Evolutionary conservation across 92 coral and sea anemone genomes (phyloP).

Genomic region (Siderastrea radians): DNA sequence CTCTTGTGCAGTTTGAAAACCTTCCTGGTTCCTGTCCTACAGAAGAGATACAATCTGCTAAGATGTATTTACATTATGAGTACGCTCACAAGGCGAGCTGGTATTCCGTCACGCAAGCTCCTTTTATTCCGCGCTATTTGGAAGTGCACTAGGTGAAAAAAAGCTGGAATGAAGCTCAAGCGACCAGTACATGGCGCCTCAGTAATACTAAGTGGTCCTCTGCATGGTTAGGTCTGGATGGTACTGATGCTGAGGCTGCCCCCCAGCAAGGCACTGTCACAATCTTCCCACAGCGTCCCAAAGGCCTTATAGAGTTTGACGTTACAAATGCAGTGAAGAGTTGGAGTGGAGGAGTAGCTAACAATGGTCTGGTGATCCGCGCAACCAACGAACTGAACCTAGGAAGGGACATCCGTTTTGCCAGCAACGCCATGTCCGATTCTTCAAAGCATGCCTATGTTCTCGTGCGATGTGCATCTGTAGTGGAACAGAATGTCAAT

Average conservation of each 20-base stretch:
- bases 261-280: slow-evolving; percentile 55
- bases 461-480: slow-evolving; percentile 44
- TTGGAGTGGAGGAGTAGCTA: slow-evolving; percentile 65
- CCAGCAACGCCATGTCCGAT: slow-evolving; percentile 68
- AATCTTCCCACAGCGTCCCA: slow-evolving; percentile 68
- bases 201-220: slow-evolving; percentile 39
- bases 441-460: slow-evolving; percentile 64
- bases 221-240: slow-evolving; percentile 28
- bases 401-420: slow-evolving; percentile 75
- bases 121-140: slow-evolving; percentile 58
- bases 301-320: slow-evolving; percentile 82
- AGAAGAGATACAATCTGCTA: slow-evolving; percentile 51
- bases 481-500: background rate
- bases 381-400: slow-evolving; percentile 64
- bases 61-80: slow-evolving; percentile 54
- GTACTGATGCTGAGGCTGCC: slow-evolving; percentile 46
- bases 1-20: slow-evolving; percentile 59
- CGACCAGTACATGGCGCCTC: slow-evolving; percentile 58
- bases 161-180: slow-evolving; percentile 70
- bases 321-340: slow-evolving; percentile 66
- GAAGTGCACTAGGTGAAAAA: slow-evolving; percentile 71
- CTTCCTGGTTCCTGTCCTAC: slow-evolving; percentile 51
- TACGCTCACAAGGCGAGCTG: slow-evolving; percentile 74
- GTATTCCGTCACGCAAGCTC: slow-evolving; percentile 17
- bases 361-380: slow-evolving; percentile 70